These are phyloP conservation scores for Dufourea novaeangliae DNA, from an alignment of 1,140 invertebrate genomes.

Conservation along the genomic window DNA sequence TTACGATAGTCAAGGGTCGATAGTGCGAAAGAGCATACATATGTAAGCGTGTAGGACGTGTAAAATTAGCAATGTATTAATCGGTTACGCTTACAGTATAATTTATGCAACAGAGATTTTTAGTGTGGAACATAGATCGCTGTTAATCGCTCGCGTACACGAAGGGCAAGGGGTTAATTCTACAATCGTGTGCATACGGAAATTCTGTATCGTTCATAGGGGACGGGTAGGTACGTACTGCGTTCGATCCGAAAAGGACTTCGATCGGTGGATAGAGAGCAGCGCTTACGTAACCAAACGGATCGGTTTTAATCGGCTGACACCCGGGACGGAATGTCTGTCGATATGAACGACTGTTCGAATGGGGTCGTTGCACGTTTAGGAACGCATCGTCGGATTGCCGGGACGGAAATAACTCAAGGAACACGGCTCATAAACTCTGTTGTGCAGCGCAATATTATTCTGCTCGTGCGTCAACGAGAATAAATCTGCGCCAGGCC, in stretches of 20 bases:
- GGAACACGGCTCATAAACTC: slow-evolving; percentile 67
- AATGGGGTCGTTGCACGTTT: slow-evolving; percentile 73
- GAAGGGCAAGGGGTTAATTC: too few relatives aligned
- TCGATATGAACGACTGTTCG: slow-evolving; percentile 54
- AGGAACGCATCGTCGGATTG: slow-evolving; percentile 72
- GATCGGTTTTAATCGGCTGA: slow-evolving; percentile 55
- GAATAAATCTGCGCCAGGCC: slow-evolving; percentile 44
- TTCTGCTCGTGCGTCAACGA: slow-evolving; percentile 35
- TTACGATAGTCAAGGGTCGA: too few relatives aligned
- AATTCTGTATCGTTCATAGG: background rate
- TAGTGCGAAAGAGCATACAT: too few relatives aligned
- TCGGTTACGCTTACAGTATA: too few relatives aligned
- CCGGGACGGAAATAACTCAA: slow-evolving; percentile 72
- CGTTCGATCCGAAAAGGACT: background rate
- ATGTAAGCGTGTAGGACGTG: too few relatives aligned
- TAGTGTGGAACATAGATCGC: too few relatives aligned
- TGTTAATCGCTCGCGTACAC: too few relatives aligned
- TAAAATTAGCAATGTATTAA: too few relatives aligned
- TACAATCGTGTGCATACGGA: too few relatives aligned
- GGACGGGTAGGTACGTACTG: too few relatives aligned
- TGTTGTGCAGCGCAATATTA: slow-evolving; percentile 58
- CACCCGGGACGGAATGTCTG: slow-evolving; percentile 50
- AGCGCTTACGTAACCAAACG: slow-evolving; percentile 39
- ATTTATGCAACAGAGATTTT: too few relatives aligned
- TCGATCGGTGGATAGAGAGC: background rate